Evolutionary conservation across 2,797 vertebrate genomes (phyloP).

Genomic region (Anas bahamensis): DNA sequence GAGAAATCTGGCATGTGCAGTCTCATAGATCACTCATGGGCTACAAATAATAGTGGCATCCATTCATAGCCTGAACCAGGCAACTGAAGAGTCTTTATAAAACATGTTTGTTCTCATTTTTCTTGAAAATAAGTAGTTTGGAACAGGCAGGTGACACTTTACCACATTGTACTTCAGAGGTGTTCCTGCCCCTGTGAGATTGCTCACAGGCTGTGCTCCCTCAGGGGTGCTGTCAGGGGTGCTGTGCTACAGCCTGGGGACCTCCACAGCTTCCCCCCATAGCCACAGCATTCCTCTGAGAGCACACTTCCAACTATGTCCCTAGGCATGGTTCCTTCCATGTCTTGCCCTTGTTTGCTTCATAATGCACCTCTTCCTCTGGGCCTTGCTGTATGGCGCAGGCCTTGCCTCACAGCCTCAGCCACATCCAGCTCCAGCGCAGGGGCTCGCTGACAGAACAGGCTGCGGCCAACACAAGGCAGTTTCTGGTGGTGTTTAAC

Average conservation of each 20-base stretch:
- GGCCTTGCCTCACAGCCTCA: background rate
- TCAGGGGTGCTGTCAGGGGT: background rate
- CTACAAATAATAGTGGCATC: background rate
- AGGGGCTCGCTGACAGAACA: background rate
- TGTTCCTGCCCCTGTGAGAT: fast-evolving
- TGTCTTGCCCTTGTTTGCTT: background rate
- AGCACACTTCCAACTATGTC: background rate
- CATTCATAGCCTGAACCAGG: background rate
- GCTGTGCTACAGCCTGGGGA: fast-evolving
- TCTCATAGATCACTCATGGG: too few relatives aligned
- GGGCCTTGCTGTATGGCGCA: background rate
- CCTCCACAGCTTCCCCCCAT: fast-evolving
- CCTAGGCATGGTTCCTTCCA: background rate
- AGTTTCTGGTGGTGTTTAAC: fast-evolving
- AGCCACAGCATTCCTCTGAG: background rate
- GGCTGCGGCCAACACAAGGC: fast-evolving
- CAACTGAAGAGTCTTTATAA: background rate
- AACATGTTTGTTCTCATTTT: background rate
- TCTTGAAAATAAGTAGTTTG: background rate
- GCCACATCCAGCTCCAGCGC: fast-evolving
- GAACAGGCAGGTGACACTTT: background rate
- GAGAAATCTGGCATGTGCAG: background rate
- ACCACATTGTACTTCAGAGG: background rate
- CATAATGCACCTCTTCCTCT: fast-evolving
- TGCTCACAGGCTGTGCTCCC: background rate